Percentiles rank a stretch among this genome's conserved stretches.
phyloP scores from a whole-genome alignment of 2,113 vertebrate genomes.

The Planiliza haematocheilus region DNA sequence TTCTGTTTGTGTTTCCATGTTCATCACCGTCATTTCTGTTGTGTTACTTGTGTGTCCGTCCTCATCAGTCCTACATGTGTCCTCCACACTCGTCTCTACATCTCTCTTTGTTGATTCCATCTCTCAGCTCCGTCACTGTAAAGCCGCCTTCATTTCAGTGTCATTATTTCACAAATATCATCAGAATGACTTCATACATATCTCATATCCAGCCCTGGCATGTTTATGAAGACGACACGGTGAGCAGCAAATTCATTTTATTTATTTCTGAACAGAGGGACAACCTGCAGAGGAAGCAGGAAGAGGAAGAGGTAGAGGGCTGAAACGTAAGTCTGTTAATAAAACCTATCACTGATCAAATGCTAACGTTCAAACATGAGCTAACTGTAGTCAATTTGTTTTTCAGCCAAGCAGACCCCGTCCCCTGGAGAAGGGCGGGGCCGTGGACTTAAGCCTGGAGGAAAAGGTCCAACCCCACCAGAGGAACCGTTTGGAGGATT shows the following conservation, averaged over 20 bases:
- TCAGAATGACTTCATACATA: conserved; percentile 1
- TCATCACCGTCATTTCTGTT: conserved; percentile 11
- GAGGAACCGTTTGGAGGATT: conserved; percentile 94
- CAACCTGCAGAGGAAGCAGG: conserved; percentile 91
- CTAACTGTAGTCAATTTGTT: conserved; percentile 56
- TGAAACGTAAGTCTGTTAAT: conserved; percentile 88
- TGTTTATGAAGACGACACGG: too few species aligned
- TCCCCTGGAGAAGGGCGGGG: conserved; percentile 94
- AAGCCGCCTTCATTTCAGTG: not conserved
- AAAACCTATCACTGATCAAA: not conserved
- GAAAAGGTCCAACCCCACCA: conserved; percentile 90
- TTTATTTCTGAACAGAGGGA: conserved; percentile 85
- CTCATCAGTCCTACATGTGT: conserved; percentile 33
- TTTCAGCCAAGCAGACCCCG: conserved; percentile 92
- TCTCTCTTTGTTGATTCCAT: conserved; percentile 10
- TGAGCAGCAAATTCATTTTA: conserved; percentile 25
- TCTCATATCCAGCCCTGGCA: too few species aligned
- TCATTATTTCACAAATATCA: conserved; percentile 8
- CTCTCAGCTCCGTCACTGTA: conserved; percentile 5
- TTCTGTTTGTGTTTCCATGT: not conserved
- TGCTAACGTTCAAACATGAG: not conserved
- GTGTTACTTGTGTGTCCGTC: conserved; percentile 33
- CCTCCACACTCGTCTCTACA: not conserved
- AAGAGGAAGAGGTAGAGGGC: conserved; percentile 86
- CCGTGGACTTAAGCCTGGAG: conserved; percentile 90